Evolutionary conservation across 2,888 invertebrate species (phyloP), one percentile per base, ranked within the genome.

Genomic region (Brenthis ino): DNA sequence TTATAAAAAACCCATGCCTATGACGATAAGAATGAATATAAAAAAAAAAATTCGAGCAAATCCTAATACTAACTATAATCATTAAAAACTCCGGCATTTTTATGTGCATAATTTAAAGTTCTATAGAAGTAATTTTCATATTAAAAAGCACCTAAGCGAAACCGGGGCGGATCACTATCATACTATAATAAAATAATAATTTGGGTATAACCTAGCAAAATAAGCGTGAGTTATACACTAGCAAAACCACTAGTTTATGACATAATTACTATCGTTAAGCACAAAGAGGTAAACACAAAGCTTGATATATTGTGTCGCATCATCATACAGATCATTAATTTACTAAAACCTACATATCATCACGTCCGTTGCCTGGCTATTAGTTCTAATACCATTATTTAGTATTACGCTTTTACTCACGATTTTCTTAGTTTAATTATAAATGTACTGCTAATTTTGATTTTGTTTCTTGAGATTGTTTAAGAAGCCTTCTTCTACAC

Each of bases 241-340:
- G 37, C 16, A 43, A 58, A 50, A 12, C 48, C 3, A 60, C 50
- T 60, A 50, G 8, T 50, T 8, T 48, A 43, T 43, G 37, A 24
- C 43, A 11, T 60, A 50, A 60, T 60, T 50, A 50, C 50, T 16
- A 28, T 50, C 28, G 60, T 60, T 60, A 50, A 60, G 60, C 48
- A 60, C 50, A 50, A 50, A 60, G 60, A 60, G 60, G 50, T 50
- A 50, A 50, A 60, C n/a, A 50, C 50, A 50, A 50, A 60, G 60
- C 60, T 50, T 60, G 33, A 60, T 60, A 50, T 12, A 60, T 60
- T 50, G 33, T 60, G 60, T 60, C 48, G 11, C 60, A 60, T 60
- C 60, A 60, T 60, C 33, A 33, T 50, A 60, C 16, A 50, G 28
- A 60, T 60, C 60, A 60, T 60, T 60, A 60, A 60, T 60, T 60